Conservation (phyloP, 2,888 invertebrate species). For the Acronicta leporina region DNA sequence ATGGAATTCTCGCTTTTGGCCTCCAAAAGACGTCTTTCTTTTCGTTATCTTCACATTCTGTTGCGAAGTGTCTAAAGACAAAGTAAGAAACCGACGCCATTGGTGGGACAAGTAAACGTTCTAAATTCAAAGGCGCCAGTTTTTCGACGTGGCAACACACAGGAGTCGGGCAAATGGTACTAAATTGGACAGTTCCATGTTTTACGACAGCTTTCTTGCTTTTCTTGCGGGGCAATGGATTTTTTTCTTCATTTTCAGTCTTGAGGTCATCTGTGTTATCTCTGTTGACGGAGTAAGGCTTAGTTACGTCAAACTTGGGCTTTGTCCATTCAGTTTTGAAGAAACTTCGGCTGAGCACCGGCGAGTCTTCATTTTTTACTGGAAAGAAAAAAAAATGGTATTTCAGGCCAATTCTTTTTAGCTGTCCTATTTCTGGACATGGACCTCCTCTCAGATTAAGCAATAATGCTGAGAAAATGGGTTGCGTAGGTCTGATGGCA, state of each 20-base stretch:
- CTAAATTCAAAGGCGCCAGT: slow-evolving; percentile 35
- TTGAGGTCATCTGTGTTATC: neutral
- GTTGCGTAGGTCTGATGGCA: no score
- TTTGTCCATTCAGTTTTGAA: slow-evolving; percentile 53
- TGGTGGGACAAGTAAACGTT: slow-evolving; percentile 39
- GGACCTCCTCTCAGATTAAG: no score
- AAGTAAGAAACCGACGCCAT: slow-evolving; percentile 40
- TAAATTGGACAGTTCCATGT: neutral
- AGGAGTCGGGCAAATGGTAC: no score
- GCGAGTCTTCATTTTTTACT: slow-evolving; percentile 52
- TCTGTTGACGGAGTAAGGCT: slow-evolving; percentile 30
- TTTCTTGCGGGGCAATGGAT: neutral
- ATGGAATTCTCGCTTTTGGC: slow-evolving; percentile 14
- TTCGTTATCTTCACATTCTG: neutral
- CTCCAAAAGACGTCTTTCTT: slow-evolving; percentile 15
- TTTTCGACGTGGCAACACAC: slow-evolving; percentile 3
- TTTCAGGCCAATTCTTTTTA: no score
- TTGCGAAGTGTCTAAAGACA: slow-evolving; percentile 11
- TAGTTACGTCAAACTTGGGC: slow-evolving; percentile 42
- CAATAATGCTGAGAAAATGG: no score
- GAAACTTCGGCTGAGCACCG: slow-evolving; percentile 41
- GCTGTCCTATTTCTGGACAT: no score
- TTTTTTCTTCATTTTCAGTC: neutral
- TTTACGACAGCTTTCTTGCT: slow-evolving; percentile 1
- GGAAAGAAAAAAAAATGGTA: slow-evolving; percentile 8